Evolutionary conservation across 1,140 invertebrate species (phyloP), one percentile per base, ranked within the genome.

Genomic region (Drosophila cardini): DNA sequence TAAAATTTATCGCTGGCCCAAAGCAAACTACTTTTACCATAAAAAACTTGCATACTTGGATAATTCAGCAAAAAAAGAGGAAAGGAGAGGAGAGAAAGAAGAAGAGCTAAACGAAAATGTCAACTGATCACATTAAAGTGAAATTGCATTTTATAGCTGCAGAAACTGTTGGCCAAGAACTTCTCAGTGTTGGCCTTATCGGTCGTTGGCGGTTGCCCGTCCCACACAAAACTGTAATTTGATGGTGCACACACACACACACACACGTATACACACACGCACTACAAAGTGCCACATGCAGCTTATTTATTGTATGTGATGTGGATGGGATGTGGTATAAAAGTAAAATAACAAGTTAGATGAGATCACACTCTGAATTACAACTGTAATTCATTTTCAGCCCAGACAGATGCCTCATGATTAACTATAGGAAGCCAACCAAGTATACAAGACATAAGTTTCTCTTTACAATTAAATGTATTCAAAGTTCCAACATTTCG

Each of bases 51-150:
- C 32, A 10, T 67, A 36, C 5, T 34, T 58, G 21, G 21, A 56
- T 62, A n/a, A 45, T 36, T 43, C 60, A 64, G 45, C 48, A 40
- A 50, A 75, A 69, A 57, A 46, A 26, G 1, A 26, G 4, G 4
- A 26, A 4, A 26, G 21, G 5, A 26, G 21, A 26, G 21, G n/a
- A n/a, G n/a, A n/a, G 1, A 26, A 26, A 26, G 4, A 4, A 26
- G 21, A 26, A 26, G 21, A 26, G 21, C 21, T 64, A 72, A 68
- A 18, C 50, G 57, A 43, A 80, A 78, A 87, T 89, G 84, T 84
- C 83, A 84, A 80, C 76, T 84, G 84, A 87, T 87, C 83, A 72
- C 81, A 87, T 89, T 87, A 80, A 71, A 67, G 32, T 84, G 67
- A 77, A 87, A 87, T 78, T 89, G 71, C 84, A 89, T 89, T 89